Conservation (phyloP, 2,797 vertebrate species). For the Sebastes glaucus region DNA sequence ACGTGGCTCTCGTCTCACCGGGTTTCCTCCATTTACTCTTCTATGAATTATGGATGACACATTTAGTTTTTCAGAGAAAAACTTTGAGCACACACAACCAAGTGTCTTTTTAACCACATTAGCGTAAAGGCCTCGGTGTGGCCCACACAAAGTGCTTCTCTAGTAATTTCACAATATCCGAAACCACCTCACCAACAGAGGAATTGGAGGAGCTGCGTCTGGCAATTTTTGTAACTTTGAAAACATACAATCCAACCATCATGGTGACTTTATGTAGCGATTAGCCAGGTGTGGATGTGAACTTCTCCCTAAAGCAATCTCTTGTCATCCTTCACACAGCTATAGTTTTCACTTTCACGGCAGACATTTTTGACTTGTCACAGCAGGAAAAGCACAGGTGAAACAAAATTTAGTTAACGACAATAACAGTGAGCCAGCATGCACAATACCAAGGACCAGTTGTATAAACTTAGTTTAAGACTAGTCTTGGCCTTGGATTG, state of each 20-base stretch:
- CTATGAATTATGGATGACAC: slow-evolving; percentile 61
- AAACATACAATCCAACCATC: neutral
- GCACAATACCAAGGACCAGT: too few relatives aligned
- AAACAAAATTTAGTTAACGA: neutral
- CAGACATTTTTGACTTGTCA: neutral
- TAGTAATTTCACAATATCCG: neutral
- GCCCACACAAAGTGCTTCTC: neutral
- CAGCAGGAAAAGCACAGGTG: neutral
- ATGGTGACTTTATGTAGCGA: neutral
- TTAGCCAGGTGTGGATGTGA: neutral
- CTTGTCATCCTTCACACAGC: neutral
- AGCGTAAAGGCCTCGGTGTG: neutral
- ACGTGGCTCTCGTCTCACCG: slow-evolving; percentile 38
- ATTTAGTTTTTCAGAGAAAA: neutral
- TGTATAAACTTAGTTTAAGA: neutral
- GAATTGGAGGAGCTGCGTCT: too few relatives aligned
- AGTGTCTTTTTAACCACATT: neutral
- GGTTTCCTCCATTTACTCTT: slow-evolving; percentile 24
- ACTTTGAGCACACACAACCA: neutral
- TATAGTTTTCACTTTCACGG: neutral
- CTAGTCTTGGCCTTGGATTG: neutral
- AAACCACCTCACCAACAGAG: neutral
- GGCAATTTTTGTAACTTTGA: neutral
- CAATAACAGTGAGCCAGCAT: too few relatives aligned
- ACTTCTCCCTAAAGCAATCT: neutral